Evolutionary conservation across 2,113 vertebrate species (phyloP), one percentile per base, ranked within the genome.

Genomic region (Larimichthys crocea): DNA sequence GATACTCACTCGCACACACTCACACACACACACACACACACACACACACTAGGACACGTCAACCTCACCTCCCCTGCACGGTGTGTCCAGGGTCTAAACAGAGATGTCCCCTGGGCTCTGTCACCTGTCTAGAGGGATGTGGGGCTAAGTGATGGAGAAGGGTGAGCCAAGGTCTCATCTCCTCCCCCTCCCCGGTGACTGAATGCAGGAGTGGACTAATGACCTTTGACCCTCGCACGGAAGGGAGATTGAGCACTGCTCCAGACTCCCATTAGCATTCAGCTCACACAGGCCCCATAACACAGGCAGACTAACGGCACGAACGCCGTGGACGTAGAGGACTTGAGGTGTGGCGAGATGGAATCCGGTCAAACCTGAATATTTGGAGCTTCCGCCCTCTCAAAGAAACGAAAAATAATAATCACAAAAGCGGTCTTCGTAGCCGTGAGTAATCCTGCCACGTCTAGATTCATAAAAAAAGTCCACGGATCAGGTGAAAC

Each of bases 111-210:
- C 74, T 59, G 88, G 82, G 82, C 78, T 86, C 80, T 83, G 89
- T 91, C 92, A 88, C 92, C 86, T 89, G 90, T 90, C 90, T 75
- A 62, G 26, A 85, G 66, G 64, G 83, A 79, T 82, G 87, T 72
- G 79, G 63, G 72, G 83, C 79, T 90, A 88, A 92, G 81, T 86
- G 90, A 92, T 91, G 91, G 92, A 92, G 80, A 72, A 90, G 88
- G 73, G 83, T 69, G 86, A 83, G 84, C 84, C 86, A 86, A 90
- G 88, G 88, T 91, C 86, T 90, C 80, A 88, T 89, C 91, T 86
- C 74, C 57, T 89, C 86, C 29, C 29, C 26, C 26, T 26, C 79
- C 72, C 31, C 17, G 35, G 80, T 79, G 88, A 88, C 88, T 76
- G 53, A 35, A 85, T 80, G 87, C 83, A 79, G 84, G 82, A 84